phyloP scores from a whole-genome alignment of 2,888 invertebrate species.

The Kryphioiulus occultus region DNA sequence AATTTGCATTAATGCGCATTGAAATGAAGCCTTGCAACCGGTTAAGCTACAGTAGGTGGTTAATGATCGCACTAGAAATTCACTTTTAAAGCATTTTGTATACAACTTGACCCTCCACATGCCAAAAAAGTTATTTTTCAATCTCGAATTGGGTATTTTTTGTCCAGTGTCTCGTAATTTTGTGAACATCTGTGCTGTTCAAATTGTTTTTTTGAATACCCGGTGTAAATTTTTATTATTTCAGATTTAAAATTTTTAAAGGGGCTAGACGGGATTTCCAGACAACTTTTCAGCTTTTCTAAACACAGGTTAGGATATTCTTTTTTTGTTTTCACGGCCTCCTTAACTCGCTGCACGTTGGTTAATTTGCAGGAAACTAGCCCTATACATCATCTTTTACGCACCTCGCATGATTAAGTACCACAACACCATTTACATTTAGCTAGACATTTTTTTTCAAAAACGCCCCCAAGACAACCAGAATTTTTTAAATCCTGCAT shows the following conservation, averaged over 20 bases:
- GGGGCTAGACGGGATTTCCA: not conserved
- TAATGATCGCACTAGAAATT: not conserved
- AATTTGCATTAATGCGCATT: not conserved
- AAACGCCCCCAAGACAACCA: no score
- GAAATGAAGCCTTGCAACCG: not conserved
- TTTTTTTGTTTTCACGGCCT: not conserved
- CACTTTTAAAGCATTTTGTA: not conserved
- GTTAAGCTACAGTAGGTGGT: not conserved
- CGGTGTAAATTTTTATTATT: not conserved
- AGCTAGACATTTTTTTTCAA: not conserved
- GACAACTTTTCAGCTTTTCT: not conserved
- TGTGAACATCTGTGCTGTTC: not conserved
- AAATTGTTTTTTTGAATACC: not conserved
- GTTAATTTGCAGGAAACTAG: not conserved
- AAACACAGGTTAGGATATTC: not conserved
- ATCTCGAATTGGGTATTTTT: not conserved
- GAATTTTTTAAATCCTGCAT: not conserved
- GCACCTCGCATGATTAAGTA: not conserved
- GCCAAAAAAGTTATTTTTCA: not conserved
- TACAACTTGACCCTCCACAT: not conserved
- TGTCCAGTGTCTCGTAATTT: not conserved
- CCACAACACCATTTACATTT: not conserved
- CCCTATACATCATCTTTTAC: not conserved
- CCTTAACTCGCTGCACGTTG: not conserved
- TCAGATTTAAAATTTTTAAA: not conserved